Conservation (phyloP, 2,888 invertebrate genomes). For the Nemotelus nigrinus region DNA sequence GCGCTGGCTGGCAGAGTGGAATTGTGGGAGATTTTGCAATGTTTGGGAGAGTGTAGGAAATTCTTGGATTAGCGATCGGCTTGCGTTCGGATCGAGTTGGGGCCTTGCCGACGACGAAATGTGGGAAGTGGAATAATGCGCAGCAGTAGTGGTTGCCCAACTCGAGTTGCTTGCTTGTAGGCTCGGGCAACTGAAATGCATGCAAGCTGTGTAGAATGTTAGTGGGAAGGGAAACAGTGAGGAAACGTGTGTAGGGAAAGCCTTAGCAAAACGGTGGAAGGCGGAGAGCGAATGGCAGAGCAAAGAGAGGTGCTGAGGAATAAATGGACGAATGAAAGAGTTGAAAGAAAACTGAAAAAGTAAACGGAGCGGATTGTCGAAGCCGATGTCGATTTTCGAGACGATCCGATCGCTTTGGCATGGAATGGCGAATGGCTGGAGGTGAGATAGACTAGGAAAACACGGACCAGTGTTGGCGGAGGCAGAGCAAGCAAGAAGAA, state of each 20-base stretch:
- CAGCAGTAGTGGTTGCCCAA: constrained; percentile 9
- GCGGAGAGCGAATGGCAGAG: not conserved
- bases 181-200: not conserved
- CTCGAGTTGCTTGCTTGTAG: not conserved
- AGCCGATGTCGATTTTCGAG: not conserved
- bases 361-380: constrained; percentile 40
- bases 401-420: constrained; percentile 39
- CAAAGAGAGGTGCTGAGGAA: not conserved
- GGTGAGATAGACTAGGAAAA: not conserved
- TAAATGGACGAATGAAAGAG: not conserved
- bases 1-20: not conserved
- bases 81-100: not conserved
- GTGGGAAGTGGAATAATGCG: constrained; percentile 21
- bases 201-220: not conserved
- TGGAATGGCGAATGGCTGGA: not conserved
- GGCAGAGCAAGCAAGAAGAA: constrained; percentile 39
- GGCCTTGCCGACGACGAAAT: not conserved
- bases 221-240: not conserved
- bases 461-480: not conserved
- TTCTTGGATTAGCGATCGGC: constrained; percentile 14
- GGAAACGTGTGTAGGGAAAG: not conserved
- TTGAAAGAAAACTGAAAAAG: constrained; percentile 45
- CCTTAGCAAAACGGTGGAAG: not conserved
- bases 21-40: constrained; percentile 17
- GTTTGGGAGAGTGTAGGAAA: not conserved